phyloP scores from a whole-genome alignment of 1,140 invertebrate genomes.

The Tribolium madens region DNA sequence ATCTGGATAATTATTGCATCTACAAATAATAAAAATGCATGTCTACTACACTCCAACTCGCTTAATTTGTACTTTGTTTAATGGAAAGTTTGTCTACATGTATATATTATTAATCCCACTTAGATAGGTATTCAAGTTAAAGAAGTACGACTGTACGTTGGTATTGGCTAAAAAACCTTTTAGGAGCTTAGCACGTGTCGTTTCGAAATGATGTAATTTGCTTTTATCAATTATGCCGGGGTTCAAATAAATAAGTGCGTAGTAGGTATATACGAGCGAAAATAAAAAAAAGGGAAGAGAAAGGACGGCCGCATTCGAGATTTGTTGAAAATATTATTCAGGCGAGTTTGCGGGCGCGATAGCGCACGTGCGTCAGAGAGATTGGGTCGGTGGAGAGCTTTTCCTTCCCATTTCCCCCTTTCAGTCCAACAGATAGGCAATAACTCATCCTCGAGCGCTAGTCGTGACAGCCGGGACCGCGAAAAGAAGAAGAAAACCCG shows the following conservation, averaged over 20 bases:
- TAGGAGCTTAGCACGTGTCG: neutral
- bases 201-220: conserved; percentile 11
- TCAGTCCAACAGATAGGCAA: conserved; percentile 61
- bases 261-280: neutral
- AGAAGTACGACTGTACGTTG: no score
- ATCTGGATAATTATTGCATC: no score
- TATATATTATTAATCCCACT: no score
- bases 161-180: conserved; percentile 8
- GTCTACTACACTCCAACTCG: no score
- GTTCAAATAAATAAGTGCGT: conserved; percentile 19
- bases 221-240: conserved; percentile 31
- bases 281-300: conserved; percentile 31
- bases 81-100: no score
- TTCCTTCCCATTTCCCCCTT: conserved; percentile 59
- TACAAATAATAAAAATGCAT: no score
- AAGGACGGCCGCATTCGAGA: conserved; percentile 31
- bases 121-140: no score
- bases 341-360: conserved; percentile 41
- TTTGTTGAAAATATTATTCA: conserved; percentile 50
- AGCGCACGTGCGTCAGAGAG: conserved; percentile 43
- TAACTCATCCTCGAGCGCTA: conserved; percentile 59
- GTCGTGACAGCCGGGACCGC: conserved; percentile 52
- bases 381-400: conserved; percentile 56
- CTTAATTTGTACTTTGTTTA: no score
- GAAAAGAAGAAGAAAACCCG: conserved; percentile 55